Percentiles rank a stretch among this genome's conserved stretches.
These are phyloP conservation scores for Pomatostomus ruficeps DNA, from an alignment of 2,113 vertebrate species.

Conservation along the genomic window DNA sequence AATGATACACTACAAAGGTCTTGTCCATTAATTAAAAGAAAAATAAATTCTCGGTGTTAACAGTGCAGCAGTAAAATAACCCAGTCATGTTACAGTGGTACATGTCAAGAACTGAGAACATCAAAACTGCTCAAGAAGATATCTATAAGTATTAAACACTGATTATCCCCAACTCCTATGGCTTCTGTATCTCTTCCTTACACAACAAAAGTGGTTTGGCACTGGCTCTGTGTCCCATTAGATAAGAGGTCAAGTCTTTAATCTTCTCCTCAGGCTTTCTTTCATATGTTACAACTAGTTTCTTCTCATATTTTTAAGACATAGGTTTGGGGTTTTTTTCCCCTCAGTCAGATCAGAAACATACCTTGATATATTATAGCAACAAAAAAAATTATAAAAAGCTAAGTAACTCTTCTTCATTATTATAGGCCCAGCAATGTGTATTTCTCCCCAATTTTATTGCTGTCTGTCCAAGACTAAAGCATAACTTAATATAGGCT, in stretches of 20 bases:
- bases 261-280: background rate
- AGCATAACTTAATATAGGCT: background rate
- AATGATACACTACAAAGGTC: background rate
- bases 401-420: background rate
- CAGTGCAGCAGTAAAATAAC: background rate
- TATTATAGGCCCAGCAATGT: background rate
- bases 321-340: background rate
- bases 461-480: background rate
- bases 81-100: background rate
- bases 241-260: background rate
- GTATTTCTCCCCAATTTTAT: background rate
- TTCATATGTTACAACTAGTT: background rate
- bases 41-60: background rate
- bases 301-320: background rate
- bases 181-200: background rate
- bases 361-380: background rate
- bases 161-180: background rate
- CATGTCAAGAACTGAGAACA: background rate
- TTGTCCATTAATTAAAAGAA: background rate
- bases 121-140: background rate
- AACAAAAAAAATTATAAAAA: background rate
- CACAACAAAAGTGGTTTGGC: background rate
- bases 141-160: background rate
- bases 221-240: background rate
- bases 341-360: background rate